Percentiles rank a stretch among this genome's conserved stretches.
These are phyloP conservation scores for Callospermophilus lateralis DNA, from an alignment of 2,113 vertebrate genomes.

Conservation along the genomic window DNA sequence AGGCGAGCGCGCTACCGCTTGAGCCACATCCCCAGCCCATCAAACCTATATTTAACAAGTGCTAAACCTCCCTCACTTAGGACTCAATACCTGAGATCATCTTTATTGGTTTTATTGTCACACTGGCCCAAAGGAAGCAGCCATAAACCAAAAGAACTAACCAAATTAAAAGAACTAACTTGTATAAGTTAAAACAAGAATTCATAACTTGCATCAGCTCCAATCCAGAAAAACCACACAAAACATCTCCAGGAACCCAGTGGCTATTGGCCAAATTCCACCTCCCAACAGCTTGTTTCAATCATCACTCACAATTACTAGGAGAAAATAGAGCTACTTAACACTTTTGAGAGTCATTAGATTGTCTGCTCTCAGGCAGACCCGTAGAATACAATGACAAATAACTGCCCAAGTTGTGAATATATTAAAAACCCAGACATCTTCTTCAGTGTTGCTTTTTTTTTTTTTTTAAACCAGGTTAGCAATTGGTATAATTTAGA, in stretches of 20 bases:
- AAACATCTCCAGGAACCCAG: conserved; percentile 63
- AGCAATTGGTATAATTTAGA: neutral
- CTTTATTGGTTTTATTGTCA: neutral
- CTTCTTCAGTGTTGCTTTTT: neutral
- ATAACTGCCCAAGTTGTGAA: neutral
- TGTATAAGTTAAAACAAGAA: conserved; percentile 58
- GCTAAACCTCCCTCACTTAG: neutral
- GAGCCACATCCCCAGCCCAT: no score
- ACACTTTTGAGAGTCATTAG: conserved; percentile 53
- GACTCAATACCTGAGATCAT: neutral
- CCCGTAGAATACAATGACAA: neutral
- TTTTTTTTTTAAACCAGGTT: neutral
- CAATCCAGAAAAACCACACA: conserved; percentile 55
- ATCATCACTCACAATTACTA: conserved; percentile 36
- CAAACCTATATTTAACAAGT: neutral
- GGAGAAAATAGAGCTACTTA: conserved; percentile 16
- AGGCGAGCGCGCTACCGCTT: no score
- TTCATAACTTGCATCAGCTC: conserved; percentile 16
- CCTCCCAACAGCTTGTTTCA: conserved; percentile 58
- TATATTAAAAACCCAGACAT: conserved; percentile 8
- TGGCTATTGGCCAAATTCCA: conserved; percentile 20
- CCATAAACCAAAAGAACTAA: neutral
- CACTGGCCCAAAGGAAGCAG: neutral
- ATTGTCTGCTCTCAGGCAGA: conserved; percentile 4
- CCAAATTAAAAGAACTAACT: neutral